These are phyloP conservation scores for Chelon labrosus DNA, from an alignment of 2,797 vertebrate species.

Conservation along the genomic window DNA sequence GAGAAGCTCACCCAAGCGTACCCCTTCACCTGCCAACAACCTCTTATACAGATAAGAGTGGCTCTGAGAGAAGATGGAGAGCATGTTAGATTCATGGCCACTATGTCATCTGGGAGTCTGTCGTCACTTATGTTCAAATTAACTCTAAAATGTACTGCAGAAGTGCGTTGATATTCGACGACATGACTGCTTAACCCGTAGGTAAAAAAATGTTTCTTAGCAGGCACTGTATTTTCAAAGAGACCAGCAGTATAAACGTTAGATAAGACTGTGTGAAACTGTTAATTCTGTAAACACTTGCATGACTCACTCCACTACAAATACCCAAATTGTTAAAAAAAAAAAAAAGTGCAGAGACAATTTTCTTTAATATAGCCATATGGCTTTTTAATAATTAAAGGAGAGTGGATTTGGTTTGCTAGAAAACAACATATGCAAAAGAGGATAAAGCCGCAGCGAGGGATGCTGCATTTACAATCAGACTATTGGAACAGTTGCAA, in stretches of 20 bases:
- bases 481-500: constrained; percentile 19
- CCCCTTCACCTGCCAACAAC: constrained; percentile 59
- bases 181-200: background rate
- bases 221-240: background rate
- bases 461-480: constrained; percentile 27
- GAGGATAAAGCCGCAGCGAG: constrained; percentile 3
- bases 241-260: background rate
- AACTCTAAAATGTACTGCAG: constrained; percentile 30
- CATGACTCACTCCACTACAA: constrained; percentile 11
- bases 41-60: constrained; percentile 44
- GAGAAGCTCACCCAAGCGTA: constrained; percentile 55
- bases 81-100: constrained; percentile 22
- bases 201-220: background rate
- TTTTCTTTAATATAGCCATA: background rate
- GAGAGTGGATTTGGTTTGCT: constrained; percentile 7
- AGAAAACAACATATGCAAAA: constrained; percentile 26
- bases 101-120: constrained; percentile 34
- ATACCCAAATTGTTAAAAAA: background rate
- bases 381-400: constrained; percentile 10
- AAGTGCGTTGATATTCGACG: constrained; percentile 12
- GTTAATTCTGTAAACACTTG: background rate
- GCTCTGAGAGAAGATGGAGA: constrained; percentile 22
- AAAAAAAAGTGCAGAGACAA: background rate
- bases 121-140: constrained; percentile 37
- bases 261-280: constrained; percentile 4